Base-by-base conservation (phyloP, 2,113 vertebrate genomes). In the Oplegnathus fasciatus region DNA sequence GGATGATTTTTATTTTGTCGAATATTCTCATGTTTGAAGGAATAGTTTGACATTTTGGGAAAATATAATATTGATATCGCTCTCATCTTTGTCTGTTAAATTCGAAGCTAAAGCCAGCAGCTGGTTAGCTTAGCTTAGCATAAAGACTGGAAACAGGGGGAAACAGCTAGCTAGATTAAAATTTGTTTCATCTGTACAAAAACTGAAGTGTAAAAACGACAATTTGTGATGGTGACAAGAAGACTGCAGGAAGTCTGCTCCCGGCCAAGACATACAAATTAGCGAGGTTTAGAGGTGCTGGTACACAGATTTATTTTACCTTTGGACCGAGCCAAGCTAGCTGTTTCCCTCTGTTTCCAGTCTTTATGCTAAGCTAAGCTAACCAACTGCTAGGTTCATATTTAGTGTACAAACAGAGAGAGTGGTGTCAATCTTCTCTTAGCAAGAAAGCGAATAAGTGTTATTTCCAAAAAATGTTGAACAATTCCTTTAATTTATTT, bases 1-100 rank as follows among this genome's bases (percentile, higher is more conserved):
- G 1, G 18, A 67, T 68, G 15, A 61, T 66, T 26, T 89, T 61
- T 86, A 57, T 60, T 69, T 52, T 62, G 24, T 75, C 42, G 37
- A 42, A 0, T 64, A 30, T 10, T 69, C 3, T 50, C 34, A 55
- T 68, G 30, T 55, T 84, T 20, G 34, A 71, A 57, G 40, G 22
- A 75, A 67, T 64, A 60, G 30, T 62, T 79, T 48, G 1, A 58
- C 28, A 64, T 2, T 79, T 71, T 67, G 46, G 24, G 26, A 64
- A 37, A 50, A 0, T 9, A 52, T 58, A 58, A 30, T 15, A 32
- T 34, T 28, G 6, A 52, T 5, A 37, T 14, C n/a, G 48, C 26
- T 20, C 17, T 30, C 15, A 30, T 48, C 26, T 30, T 13, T 44
- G 37, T 17, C n/a, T 1, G 1, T 30, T 30, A 50, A 50, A 69